These are phyloP conservation scores for Megaceryle maxima DNA, from an alignment of 2,113 vertebrate genomes.

Conservation along the genomic window DNA sequence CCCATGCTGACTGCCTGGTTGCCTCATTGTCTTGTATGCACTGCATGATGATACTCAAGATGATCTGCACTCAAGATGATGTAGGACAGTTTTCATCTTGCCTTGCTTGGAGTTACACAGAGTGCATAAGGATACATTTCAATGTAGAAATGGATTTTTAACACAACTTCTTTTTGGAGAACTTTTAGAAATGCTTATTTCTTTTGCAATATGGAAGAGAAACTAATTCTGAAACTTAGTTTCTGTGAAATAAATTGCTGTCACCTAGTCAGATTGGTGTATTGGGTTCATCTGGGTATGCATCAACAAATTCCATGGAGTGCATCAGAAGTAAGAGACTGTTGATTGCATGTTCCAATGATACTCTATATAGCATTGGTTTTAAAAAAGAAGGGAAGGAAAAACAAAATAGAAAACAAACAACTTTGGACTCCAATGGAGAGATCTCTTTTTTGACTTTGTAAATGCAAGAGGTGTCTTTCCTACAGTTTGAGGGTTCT, in stretches of 20 bases:
- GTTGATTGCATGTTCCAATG: accelerated
- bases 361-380: neutral
- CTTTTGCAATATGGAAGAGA: neutral
- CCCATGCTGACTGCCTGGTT: too few species aligned
- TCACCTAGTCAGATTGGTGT: neutral
- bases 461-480: neutral
- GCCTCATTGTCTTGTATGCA: too few species aligned
- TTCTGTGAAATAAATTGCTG: neutral
- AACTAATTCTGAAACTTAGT: neutral
- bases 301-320: neutral
- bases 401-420: too few species aligned
- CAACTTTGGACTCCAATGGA: neutral
- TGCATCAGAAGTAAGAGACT: neutral
- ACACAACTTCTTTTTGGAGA: neutral
- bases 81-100: neutral
- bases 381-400: neutral
- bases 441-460: neutral
- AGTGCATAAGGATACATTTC: neutral
- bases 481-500: neutral
- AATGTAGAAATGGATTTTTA: neutral
- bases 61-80: too few species aligned
- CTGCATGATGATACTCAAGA: too few species aligned
- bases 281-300: neutral
- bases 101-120: neutral
- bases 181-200: neutral